Conservation (phyloP, 2,888 invertebrate genomes). For the Mystacides longicornis region DNA sequence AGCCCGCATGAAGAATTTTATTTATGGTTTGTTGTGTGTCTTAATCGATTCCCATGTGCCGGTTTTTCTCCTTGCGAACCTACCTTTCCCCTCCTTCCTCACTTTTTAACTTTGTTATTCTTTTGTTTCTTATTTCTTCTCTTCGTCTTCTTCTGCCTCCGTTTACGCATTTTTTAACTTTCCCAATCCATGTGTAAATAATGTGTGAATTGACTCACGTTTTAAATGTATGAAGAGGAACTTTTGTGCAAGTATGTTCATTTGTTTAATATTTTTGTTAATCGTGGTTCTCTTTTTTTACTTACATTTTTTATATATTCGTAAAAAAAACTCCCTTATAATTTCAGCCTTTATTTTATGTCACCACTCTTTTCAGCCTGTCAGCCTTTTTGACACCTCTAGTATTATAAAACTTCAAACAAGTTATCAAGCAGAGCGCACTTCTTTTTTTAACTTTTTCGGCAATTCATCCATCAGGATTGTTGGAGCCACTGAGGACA, state of each 20-base stretch:
- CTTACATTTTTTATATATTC: neutral
- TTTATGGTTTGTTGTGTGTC: conserved; percentile 23
- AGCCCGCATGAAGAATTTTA: conserved; percentile 16
- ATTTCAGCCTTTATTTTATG: conserved; percentile 1
- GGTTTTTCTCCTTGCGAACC: neutral
- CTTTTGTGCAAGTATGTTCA: neutral
- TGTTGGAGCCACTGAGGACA: no score
- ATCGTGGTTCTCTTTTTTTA: neutral
- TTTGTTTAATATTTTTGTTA: neutral
- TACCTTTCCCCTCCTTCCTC: conserved; percentile 3
- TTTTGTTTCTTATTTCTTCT: conserved; percentile 6
- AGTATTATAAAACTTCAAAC: no score
- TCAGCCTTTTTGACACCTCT: no score
- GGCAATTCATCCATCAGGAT: no score
- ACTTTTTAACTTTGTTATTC: neutral
- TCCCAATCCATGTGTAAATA: neutral
- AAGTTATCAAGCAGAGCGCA: no score
- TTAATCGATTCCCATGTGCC: conserved; percentile 20
- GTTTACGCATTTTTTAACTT: neutral
- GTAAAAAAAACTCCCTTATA: neutral
- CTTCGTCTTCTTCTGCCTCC: no score
- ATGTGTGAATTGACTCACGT: neutral
- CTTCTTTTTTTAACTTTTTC: no score
- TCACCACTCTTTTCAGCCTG: conserved; percentile 3
- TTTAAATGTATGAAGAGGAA: neutral